Base-by-base conservation (phyloP, 2,797 vertebrate species). In the Coracias cyanogaster region DNA sequence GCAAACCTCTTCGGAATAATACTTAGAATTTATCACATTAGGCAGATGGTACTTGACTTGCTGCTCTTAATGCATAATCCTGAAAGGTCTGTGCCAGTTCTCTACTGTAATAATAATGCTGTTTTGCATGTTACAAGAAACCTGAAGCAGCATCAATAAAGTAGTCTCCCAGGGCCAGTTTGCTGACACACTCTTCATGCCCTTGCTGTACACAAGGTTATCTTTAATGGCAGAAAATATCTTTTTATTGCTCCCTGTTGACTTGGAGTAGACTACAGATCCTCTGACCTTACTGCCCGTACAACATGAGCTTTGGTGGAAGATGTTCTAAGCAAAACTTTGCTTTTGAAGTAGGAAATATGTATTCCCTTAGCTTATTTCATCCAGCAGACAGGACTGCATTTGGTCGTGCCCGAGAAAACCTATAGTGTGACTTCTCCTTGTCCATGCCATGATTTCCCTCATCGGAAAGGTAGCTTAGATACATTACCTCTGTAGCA, bases 201-300 rank as follows among this genome's bases (percentile, higher is more conserved):
- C n/a, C 74, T 83, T 67, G 51, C 60, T 88, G 49, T 41, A 67
- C 29, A 88, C 54, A 84, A 89, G 83, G 80, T 93, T 92, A 91
- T 64, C 74, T 86, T 81, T 85, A 92, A 92, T 79, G 51, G 62
- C 88, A 94, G 69, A 89, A 94, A 71, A 79, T 61, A 85, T 52
- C 61, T 95, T 94, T 86, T 55, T 82, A 90, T 90, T 89, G 78
- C 67, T 94, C 91, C 71, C 93, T n/a, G 61, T 46, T 85, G 94
- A 93, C 55, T 89, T 89, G 58, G 71, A 86, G 69, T 55, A 67
- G 31, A 71, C 65, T 70, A 35, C 58, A 48, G 67, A 94, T 88
- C 73, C 54, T 77, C 70, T 94, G 86, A 92, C 74, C 82, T 96
- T 81, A 69, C 7, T 81, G 76, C 29, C 55, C 52, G 65, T 46